Base-by-base conservation (phyloP, 2,797 vertebrate genomes). In the Rhinella marina region DNA sequence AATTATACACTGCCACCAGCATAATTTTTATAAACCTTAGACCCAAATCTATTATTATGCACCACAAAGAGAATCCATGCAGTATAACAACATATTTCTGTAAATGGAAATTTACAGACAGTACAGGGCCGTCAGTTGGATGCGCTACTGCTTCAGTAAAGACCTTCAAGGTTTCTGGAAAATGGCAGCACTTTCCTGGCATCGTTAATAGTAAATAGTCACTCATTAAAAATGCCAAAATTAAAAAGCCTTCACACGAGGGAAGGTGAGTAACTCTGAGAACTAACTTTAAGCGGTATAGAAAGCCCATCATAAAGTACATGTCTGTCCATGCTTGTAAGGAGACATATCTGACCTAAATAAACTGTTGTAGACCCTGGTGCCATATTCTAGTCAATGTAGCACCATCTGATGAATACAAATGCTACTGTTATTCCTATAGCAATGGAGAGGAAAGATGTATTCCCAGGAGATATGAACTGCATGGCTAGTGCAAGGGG, bases 51-150 rank as follows among this genome's bases (percentile, higher is more conserved):
- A 13, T 61, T 59, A 75, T 73, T 61, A 66, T 62, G 14, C 72
- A 73, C 14, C 19, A 81, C 12, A 81, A 86, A 72, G n/a, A 81
- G 52, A 81, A 48, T 48, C 7, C 50, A 56, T 78, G 59, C 17
- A 50, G 66, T 7, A 73, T 10, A 72, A 59, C 77, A n/a, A 73
- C 85, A 86, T 86, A 57, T 32, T 81, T 86, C 17, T 73, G 32
- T 6, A 23, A 70, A 50, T 57, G 77, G 32, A 68, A 57, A 80
- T 16, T 21, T 80, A 84, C n/a, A 32, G n/a, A 61, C 16, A 13
- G 16, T 25, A 21, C 7, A 3, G 27, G 25, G 25, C 13, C 8
- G 17, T 23, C 78, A 32, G 52, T 32, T n/a, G 27, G 48, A 16
- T 0, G 13, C 50, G 41, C 41, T 48, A 3, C 41, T 81, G 23